Base-by-base conservation (phyloP, 2,113 vertebrate species). In the Camarhynchus parvulus region DNA sequence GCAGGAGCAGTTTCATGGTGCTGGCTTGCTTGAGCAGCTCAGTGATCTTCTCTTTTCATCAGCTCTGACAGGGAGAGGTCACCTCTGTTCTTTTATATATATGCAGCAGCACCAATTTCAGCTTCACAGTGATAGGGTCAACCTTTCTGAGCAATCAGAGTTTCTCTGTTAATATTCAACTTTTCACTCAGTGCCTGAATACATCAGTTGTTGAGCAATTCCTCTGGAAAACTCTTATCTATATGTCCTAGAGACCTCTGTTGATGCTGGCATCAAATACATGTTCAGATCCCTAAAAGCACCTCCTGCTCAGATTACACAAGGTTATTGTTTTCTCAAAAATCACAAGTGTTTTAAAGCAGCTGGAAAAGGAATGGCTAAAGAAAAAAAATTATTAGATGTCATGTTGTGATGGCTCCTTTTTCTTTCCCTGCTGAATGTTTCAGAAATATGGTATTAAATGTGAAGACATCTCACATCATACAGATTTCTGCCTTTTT, bases 121-220 rank as follows among this genome's bases (percentile, higher is more conserved):
- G 59, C 55, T 53, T 70, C 63, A 61, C 27, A 23, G 62, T 31
- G 88, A 75, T 61, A 90, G 91, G 56, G 39, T 24, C 55, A 94
- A 41, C 47, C 35, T 35, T 90, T 92, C 76, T 52, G 77, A 94
- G 91, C 78, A 87, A 95, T 92, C 89, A 95, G 50, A 88, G 39
- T 33, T 70, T n/a, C 59, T 94, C 78, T 62, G 97, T 98, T 98
- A 98, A 98, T 97, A 63, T 95, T 98, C 97, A 98, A 98, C 85
- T 85, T 68, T 82, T 92, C 87, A 47, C 37, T 92, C 75, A 63
- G 84, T 96, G 96, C 81, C 83, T 80, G 63, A 92, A 95, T 67
- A 64, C 67, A 89, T 94, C 94, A 76, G 53, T n/a, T 80, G 67
- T 98, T 98, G 96, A 97, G 98, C 97, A 98, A 98, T 79, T 91